phyloP scores from a whole-genome alignment of 2,888 invertebrate genomes.

The Emmelina monodactyla region DNA sequence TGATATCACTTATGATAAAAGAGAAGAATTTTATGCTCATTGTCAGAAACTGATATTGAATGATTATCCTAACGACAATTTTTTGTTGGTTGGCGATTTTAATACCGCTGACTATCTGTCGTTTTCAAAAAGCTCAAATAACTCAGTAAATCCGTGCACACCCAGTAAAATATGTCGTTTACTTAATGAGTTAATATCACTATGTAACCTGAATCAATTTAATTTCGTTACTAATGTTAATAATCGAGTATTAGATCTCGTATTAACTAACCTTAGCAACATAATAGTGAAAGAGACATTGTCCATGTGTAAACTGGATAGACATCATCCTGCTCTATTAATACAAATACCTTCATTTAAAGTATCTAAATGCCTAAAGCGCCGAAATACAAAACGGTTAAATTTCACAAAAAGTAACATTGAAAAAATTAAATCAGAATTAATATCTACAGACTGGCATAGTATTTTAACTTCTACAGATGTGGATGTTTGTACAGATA shows the following conservation, averaged over 20 bases:
- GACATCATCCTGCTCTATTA: neutral
- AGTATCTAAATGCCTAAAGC: neutral
- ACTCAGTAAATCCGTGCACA: too few relatives aligned
- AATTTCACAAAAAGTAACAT: neutral
- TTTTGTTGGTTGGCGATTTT: neutral
- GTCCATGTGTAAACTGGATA: neutral
- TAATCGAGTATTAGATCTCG: neutral
- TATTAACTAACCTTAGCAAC: neutral
- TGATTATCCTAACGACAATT: neutral
- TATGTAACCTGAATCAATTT: neutral
- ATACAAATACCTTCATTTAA: neutral
- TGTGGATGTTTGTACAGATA: neutral
- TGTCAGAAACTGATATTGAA: neutral
- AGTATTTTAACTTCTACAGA: neutral
- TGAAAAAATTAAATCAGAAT: neutral
- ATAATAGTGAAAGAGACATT: neutral
- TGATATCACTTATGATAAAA: neutral
- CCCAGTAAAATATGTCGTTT: neutral
- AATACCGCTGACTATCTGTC: neutral
- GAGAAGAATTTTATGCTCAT: neutral
- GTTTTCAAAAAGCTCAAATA: neutral
- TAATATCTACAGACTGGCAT: neutral
- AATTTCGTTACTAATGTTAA: neutral
- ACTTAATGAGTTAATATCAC: neutral
- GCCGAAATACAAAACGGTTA: neutral